phyloP scores from a whole-genome alignment of 2,888 invertebrate species.

The Ligdia adustata region DNA sequence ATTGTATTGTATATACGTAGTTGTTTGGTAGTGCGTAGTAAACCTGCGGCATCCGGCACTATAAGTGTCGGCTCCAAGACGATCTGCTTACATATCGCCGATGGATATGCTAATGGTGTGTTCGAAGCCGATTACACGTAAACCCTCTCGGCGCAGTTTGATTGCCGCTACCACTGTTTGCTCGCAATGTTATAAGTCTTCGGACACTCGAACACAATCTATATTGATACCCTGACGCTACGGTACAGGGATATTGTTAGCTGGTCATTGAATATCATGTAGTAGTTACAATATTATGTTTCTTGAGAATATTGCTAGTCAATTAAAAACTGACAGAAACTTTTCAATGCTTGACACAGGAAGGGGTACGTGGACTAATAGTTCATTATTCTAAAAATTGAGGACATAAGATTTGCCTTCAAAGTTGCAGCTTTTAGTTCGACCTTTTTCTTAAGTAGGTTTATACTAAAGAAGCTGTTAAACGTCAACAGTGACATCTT shows the following conservation, averaged over 20 bases:
- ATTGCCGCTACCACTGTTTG: conserved; percentile 48
- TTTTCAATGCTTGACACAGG: too few species aligned
- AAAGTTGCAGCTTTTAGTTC: too few species aligned
- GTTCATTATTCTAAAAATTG: too few species aligned
- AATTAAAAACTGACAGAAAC: too few species aligned
- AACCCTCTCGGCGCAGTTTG: conserved; percentile 59
- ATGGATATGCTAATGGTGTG: conserved; percentile 65
- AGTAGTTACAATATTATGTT: not conserved
- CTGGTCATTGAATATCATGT: too few species aligned
- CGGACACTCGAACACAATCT: conserved; percentile 8
- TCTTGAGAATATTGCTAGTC: not conserved
- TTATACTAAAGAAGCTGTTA: too few species aligned
- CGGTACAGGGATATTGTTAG: too few species aligned
- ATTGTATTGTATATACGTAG: too few species aligned
- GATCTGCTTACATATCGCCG: conserved; percentile 47
- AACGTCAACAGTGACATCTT: too few species aligned
- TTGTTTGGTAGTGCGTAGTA: conserved; percentile 4
- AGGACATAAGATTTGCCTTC: too few species aligned
- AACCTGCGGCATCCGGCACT: conserved; percentile 5
- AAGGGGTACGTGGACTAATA: too few species aligned
- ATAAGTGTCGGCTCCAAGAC: conserved; percentile 15
- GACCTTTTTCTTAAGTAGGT: too few species aligned
- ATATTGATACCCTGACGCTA: not conserved
- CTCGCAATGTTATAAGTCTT: conserved; percentile 22
- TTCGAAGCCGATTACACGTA: conserved; percentile 65